These are phyloP conservation scores for Epinephelus moara DNA, from an alignment of 2,113 vertebrate genomes.

Conservation along the genomic window DNA sequence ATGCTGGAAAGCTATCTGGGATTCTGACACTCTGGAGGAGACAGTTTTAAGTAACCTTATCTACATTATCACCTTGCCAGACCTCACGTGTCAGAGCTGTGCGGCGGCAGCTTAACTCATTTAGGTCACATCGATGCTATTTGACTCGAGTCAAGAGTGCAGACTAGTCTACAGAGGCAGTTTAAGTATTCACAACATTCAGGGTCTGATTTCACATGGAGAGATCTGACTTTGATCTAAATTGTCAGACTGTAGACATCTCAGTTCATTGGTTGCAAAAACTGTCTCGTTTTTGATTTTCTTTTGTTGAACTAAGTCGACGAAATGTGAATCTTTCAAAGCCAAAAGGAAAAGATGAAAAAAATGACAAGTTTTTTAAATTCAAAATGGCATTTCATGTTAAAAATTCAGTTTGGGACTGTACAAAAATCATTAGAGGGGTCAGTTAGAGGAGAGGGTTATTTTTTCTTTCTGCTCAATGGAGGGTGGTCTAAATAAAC, in stretches of 20 bases:
- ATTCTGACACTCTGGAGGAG: conserved; percentile 2
- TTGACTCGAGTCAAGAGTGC: neutral
- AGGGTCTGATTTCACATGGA: neutral
- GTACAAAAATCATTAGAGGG: too few relatives aligned
- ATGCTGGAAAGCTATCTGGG: conserved; percentile 4
- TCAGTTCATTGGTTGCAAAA: neutral
- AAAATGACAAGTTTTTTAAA: neutral
- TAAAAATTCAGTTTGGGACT: too few relatives aligned
- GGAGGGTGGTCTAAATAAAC: neutral
- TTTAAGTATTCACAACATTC: neutral
- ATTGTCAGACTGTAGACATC: neutral
- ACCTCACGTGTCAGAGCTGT: neutral
- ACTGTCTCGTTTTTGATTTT: neutral
- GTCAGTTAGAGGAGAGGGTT: too few relatives aligned
- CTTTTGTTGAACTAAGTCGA: neutral
- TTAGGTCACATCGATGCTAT: neutral
- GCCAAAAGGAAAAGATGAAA: neutral
- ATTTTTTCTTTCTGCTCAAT: too few relatives aligned
- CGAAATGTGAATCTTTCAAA: neutral
- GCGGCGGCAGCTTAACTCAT: neutral
- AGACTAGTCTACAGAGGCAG: neutral
- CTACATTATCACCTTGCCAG: neutral
- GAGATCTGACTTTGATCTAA: neutral
- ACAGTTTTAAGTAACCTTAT: conserved; percentile 37
- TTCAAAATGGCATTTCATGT: neutral